Evolutionary conservation across 2,888 invertebrate genomes (phyloP).

Genomic region (Elmis aenea): DNA sequence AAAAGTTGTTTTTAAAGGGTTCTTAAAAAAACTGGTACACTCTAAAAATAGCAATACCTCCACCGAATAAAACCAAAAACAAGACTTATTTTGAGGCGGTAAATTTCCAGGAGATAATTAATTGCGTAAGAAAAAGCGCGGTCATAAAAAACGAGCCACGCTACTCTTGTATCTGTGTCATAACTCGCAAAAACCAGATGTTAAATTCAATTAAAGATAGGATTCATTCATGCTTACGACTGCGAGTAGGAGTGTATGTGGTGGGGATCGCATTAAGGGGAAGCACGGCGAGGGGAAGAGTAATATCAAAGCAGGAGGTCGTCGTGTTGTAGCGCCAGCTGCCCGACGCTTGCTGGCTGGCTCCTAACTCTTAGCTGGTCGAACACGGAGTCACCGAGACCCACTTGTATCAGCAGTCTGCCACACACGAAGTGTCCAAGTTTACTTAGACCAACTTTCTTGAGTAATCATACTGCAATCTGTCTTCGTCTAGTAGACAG

Average conservation of each 20-base stretch:
- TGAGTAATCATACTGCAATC: conserved; percentile 11
- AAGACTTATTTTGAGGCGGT: no score
- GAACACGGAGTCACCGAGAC: conserved; percentile 18
- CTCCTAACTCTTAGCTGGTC: conserved; percentile 7
- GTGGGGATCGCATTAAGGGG: conserved; percentile 15
- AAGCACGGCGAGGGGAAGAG: conserved; percentile 15
- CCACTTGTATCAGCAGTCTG: conserved; percentile 17
- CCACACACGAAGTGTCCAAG: conserved; percentile 19
- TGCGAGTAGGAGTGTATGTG: conserved; percentile 15
- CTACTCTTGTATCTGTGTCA: conserved; percentile 15
- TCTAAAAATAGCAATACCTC: no score
- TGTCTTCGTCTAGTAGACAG: conserved; percentile 4
- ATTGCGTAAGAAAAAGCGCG: background rate
- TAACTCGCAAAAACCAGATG: conserved; percentile 16
- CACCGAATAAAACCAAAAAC: no score
- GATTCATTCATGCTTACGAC: conserved; percentile 25
- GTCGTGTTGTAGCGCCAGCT: conserved; percentile 23
- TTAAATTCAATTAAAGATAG: conserved; percentile 27
- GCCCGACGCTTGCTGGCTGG: conserved; percentile 12
- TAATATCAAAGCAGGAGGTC: conserved; percentile 28
- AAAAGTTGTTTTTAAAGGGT: no score
- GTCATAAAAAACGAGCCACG: conserved; percentile 6
- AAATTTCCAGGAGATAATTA: no score
- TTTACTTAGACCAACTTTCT: background rate
- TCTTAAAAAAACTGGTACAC: no score